A percentile compares a stretch with the other conserved stretches of the same genome.
phyloP scores from a whole-genome alignment of 2,797 vertebrate species.

The Spheniscus humboldti region DNA sequence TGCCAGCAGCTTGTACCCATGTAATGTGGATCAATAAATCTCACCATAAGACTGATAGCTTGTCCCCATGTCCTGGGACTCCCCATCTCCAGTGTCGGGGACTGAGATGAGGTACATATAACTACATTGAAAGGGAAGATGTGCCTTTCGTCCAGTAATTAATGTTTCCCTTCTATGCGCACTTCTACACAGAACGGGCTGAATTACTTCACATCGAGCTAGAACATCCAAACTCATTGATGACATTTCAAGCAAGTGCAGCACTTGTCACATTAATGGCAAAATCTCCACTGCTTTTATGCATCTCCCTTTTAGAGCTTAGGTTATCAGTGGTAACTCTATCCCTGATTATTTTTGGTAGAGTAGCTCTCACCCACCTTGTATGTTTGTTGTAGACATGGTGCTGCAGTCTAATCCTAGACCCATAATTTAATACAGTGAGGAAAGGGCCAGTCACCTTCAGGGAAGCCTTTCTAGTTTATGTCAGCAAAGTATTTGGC shows the following conservation, averaged over 20 bases:
- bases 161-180: not conserved
- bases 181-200: not conserved
- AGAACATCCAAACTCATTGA: not conserved
- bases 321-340: not conserved
- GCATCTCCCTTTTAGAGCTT: not conserved
- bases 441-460: not conserved
- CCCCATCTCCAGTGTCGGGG: not conserved
- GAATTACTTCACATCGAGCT: not conserved
- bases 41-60: accelerated
- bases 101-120: not conserved
- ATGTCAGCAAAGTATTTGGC: not conserved
- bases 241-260: not conserved
- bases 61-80: not conserved
- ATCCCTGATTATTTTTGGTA: conserved; percentile 21
- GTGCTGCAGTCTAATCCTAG: not conserved
- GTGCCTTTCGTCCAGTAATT: not conserved
- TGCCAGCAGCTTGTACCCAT: not conserved
- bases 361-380: not conserved
- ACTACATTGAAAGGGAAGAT: not conserved
- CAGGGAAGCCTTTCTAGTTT: not conserved
- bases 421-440: not conserved
- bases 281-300: not conserved
- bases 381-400: not conserved
- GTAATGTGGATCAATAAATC: not conserved
- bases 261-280: not conserved